These are phyloP conservation scores for Artemia sp. DNA, from an alignment of 2,888 invertebrate species.

Conservation along the genomic window DNA sequence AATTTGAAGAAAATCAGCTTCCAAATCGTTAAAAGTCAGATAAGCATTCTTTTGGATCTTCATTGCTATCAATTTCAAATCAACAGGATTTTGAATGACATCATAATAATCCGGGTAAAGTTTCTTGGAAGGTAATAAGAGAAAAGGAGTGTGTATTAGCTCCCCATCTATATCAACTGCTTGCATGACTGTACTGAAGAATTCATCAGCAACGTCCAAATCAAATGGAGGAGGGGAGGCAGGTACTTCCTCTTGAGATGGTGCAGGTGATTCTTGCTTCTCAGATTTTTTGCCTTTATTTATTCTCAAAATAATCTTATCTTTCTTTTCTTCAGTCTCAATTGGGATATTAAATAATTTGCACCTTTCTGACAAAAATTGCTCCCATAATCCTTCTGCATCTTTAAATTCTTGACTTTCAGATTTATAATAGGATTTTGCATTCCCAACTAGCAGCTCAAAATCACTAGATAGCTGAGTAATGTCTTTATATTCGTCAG, in stretches of 20 bases:
- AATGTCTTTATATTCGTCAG: slow-evolving; percentile 85
- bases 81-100: slow-evolving; percentile 82
- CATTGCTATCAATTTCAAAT: slow-evolving; percentile 75
- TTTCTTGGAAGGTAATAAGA: slow-evolving; percentile 74
- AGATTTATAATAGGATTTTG: slow-evolving; percentile 80
- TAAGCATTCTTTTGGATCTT: slow-evolving; percentile 77
- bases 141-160: slow-evolving; percentile 69
- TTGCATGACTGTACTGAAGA: slow-evolving; percentile 72
- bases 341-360: slow-evolving; percentile 32
- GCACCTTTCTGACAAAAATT: slow-evolving; percentile 48
- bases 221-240: slow-evolving; percentile 49
- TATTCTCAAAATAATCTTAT: slow-evolving; percentile 40
- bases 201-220: slow-evolving; percentile 50
- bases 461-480: slow-evolving; percentile 79
- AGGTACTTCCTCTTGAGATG: slow-evolving; percentile 35
- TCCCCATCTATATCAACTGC: slow-evolving; percentile 62
- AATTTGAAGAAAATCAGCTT: slow-evolving; percentile 74
- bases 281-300: slow-evolving; percentile 32
- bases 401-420: slow-evolving; percentile 63
- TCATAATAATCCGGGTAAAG: slow-evolving; percentile 84
- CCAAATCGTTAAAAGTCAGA: slow-evolving; percentile 56
- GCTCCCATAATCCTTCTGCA: slow-evolving; percentile 69
- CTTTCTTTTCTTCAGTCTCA: slow-evolving; percentile 30
- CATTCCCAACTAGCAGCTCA: slow-evolving; percentile 77
- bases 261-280: slow-evolving; percentile 27